These are phyloP conservation scores for Channa maculata DNA, from an alignment of 2,113 vertebrate genomes.

Conservation along the genomic window DNA sequence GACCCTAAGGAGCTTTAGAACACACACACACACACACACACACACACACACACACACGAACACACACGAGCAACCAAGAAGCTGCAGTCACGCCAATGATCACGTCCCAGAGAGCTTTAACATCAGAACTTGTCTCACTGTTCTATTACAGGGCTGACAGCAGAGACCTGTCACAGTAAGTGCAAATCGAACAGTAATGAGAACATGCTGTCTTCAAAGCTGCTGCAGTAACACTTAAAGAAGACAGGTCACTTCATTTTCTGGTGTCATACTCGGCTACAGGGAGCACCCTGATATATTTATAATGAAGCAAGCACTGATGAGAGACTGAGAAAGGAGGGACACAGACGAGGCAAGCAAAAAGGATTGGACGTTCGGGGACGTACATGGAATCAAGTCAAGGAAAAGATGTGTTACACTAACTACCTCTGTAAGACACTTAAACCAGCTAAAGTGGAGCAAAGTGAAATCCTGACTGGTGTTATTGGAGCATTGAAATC, in stretches of 20 bases:
- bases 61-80: conserved; percentile 8
- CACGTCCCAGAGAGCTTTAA: conserved; percentile 15
- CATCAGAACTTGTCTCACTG: conserved; percentile 9
- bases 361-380: no score
- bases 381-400: not conserved
- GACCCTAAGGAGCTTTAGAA: conserved; percentile 17
- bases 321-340: not conserved
- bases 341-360: not conserved
- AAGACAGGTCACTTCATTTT: conserved; percentile 14
- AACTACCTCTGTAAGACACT: not conserved
- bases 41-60: not conserved
- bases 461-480: not conserved
- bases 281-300: conserved; percentile 4
- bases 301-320: conserved; percentile 11
- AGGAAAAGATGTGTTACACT: not conserved
- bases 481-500: not conserved
- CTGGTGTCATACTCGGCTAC: conserved; percentile 11
- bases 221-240: conserved; percentile 14
- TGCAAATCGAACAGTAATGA: not conserved
- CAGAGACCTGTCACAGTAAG: conserved; percentile 16
- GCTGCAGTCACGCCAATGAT: conserved; percentile 41
- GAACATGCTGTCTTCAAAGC: conserved; percentile 6
- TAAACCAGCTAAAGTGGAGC: not conserved
- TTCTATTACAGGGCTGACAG: not conserved
- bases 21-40: conserved; percentile 1